Evolutionary conservation across 30 jellyfish, hydroid and myxozoan species (phyloP), one percentile per base, ranked within the genome.

Genomic region (Euphysa ruthae): DNA sequence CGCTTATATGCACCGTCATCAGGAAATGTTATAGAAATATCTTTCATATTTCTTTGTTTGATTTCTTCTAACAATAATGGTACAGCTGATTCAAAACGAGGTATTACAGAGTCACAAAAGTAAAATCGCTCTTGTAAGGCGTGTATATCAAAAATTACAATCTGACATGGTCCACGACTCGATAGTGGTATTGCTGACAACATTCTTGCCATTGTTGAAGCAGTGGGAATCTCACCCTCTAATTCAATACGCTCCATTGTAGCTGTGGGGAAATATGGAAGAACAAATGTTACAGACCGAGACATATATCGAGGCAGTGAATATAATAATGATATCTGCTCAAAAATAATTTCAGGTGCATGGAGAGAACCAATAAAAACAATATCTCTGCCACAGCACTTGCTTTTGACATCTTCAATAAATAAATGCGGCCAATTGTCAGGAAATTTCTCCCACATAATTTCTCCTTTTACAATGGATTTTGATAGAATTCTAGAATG

Each of bases 191-290:
- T 86, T 4, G 89, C 94, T 18, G 96, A 86, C 44, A 86, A 68
- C 43, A 86, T 70, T 15, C 93, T 62, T 58, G 96, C 92, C 61
- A 86, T 49, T 3, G 94, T 79, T 24, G 94, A 57, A 2, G 96
- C 96, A 3, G 96, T 86, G 29, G 96, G 94, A 31, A 86, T 77
- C 43, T 62, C 70, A 23, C 96, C 96, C 65, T 86, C 96, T 30
- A 69, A 46, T 13, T 86, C 96, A 0, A 86, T 83, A 1, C 96
- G 84, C 51, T 86, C 96, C 96, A 86, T 86, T 18, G 96, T 86
- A 35, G 93, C 96, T 32, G 96, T 86, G 16, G 96, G 96, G 46
- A 86, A 86, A 38, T 86, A 86, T 1, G 96, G 96, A n/a, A 86
- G 65, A 33, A 86, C 69, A 51, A 86, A 78, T 1, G 94, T 78